Percentiles rank a stretch among this genome's conserved stretches.
phyloP scores from a whole-genome alignment of 2,888 invertebrate genomes.

The Drosophila pullipes region DNA sequence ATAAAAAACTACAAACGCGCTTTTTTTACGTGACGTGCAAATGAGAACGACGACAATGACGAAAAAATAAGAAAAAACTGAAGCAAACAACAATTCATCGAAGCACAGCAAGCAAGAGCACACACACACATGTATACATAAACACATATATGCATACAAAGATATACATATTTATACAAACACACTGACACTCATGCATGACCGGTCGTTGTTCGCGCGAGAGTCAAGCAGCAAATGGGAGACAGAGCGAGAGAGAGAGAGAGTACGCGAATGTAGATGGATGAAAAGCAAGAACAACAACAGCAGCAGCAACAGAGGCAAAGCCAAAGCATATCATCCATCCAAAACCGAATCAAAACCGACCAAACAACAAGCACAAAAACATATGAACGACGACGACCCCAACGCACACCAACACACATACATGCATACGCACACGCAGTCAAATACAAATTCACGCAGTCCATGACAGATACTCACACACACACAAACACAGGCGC shows the following conservation, averaged over 20 bases:
- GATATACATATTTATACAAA: conserved; percentile 10
- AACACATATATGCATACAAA: conserved; percentile 38
- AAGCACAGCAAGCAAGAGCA: conserved; percentile 58
- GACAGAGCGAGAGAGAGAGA: conserved; percentile 10
- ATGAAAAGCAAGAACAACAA: conserved; percentile 44
- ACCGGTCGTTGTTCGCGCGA: conserved; percentile 65
- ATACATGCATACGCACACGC: conserved; percentile 22
- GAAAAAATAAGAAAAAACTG: conserved; percentile 42
- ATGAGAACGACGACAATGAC: conserved; percentile 63
- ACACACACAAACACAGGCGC: conserved; percentile 40
- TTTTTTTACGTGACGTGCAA: conserved; percentile 77
- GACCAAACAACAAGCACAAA: conserved; percentile 79
- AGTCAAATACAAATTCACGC: conserved; percentile 34
- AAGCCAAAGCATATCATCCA: conserved; percentile 80
- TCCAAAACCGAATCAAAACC: conserved; percentile 83
- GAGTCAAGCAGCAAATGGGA: conserved; percentile 58
- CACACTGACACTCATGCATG: conserved; percentile 53
- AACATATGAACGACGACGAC: conserved; percentile 66
- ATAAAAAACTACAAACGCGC: conserved; percentile 66
- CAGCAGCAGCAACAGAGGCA: conserved; percentile 30
- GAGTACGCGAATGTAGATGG: conserved; percentile 50
- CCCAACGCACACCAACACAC: conserved; percentile 58
- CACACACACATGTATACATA: conserved; percentile 33
- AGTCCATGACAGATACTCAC: conserved; percentile 41
- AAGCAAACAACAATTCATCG: conserved; percentile 69